A percentile compares a stretch with the other conserved stretches of the same genome.
Evolutionary conservation across 1,140 invertebrate genomes (phyloP).

Genomic region (Ericerus pela): DNA sequence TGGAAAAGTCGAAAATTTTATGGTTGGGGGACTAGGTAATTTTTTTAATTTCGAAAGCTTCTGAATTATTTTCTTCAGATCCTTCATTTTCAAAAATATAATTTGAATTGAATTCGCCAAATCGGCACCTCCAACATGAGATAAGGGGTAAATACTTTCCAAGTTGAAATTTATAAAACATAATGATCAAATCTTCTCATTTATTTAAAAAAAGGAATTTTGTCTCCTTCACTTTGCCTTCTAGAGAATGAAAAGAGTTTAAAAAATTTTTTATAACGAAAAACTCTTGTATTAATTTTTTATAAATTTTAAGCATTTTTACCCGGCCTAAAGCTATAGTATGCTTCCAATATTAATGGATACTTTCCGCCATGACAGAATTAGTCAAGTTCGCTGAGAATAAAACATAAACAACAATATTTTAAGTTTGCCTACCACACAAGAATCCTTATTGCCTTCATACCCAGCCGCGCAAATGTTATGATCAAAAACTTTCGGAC

Average conservation of each 20-base stretch:
- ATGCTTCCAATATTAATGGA: not conserved
- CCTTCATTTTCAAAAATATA: no score
- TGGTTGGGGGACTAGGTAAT: no score
- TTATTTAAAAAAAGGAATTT: no score
- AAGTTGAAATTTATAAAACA: no score
- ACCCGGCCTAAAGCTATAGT: not conserved
- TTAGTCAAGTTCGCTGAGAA: not conserved
- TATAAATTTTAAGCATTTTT: not conserved
- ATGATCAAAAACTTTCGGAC: slow-evolving; percentile 43
- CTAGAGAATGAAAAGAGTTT: not conserved
- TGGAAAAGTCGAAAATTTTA: no score
- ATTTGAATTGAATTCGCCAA: no score
- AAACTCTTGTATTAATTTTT: not conserved
- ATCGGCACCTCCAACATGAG: no score
- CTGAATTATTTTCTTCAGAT: no score
- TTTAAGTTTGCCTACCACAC: slow-evolving; percentile 41
- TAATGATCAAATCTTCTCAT: no score
- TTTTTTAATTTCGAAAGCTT: no score
- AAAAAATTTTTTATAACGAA: not conserved
- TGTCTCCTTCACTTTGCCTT: no score
- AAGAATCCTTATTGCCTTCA: slow-evolving; percentile 58
- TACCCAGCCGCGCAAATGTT: slow-evolving; percentile 54
- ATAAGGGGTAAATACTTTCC: no score
- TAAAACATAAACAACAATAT: not conserved
- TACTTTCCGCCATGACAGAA: not conserved